Conservation (phyloP, 1,140 invertebrate species). For the Dendroctonus valens region DNA sequence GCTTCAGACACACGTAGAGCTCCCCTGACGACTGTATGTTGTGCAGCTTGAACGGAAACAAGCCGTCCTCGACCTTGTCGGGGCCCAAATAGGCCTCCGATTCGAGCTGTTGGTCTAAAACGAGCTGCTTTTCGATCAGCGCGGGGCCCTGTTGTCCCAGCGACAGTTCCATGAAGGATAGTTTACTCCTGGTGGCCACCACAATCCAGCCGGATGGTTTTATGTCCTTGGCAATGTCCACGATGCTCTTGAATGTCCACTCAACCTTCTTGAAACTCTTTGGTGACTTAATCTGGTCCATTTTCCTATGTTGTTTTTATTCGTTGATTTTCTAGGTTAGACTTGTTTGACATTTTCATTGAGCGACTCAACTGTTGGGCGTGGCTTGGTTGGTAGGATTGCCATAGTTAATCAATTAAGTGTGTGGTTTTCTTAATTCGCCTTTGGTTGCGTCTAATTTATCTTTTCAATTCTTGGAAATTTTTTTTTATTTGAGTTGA, state of each 20-base stretch:
- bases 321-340: too few relatives aligned
- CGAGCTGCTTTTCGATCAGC: constrained; percentile 8
- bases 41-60: constrained; percentile 5
- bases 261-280: constrained; percentile 3
- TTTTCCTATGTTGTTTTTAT: too few relatives aligned
- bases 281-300: too few relatives aligned
- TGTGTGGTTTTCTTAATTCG: too few relatives aligned
- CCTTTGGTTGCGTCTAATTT: too few relatives aligned
- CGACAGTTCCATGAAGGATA: constrained; percentile 13
- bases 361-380: too few relatives aligned
- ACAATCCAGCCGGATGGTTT: constrained; percentile 16
- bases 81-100: constrained; percentile 4
- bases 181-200: constrained; percentile 5
- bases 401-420: too few relatives aligned
- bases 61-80: not conserved
- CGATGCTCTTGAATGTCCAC: constrained; percentile 7
- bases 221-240: constrained; percentile 10
- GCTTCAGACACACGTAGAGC: constrained; percentile 11
- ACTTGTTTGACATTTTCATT: too few relatives aligned
- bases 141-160: constrained; percentile 9
- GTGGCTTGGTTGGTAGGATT: too few relatives aligned
- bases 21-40: not conserved
- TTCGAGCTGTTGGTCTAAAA: constrained; percentile 10
- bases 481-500: too few relatives aligned
- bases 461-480: too few relatives aligned